phyloP scores from a whole-genome alignment of 2,797 vertebrate genomes.

The Myripristis murdjan region DNA sequence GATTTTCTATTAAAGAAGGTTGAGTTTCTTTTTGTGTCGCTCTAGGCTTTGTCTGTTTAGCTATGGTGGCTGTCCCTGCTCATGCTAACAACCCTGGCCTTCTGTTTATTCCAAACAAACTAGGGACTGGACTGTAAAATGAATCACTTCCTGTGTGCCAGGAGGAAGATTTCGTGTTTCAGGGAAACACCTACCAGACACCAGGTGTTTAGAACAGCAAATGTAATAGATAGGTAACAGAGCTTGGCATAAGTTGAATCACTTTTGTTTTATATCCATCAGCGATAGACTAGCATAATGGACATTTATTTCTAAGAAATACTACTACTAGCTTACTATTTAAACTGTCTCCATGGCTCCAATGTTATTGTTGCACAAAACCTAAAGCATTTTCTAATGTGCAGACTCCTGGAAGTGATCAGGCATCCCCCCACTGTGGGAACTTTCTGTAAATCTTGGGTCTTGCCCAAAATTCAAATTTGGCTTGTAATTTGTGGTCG shows the following conservation, averaged over 20 bases:
- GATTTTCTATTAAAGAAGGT: too few relatives aligned
- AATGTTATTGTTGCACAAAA: conserved; percentile 41
- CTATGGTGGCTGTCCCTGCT: too few relatives aligned
- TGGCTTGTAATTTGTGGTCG: conserved; percentile 85
- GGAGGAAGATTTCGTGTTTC: too few relatives aligned
- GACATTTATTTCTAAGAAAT: conserved; percentile 14
- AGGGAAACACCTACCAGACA: neutral
- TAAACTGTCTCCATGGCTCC: conserved; percentile 8
- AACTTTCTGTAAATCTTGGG: conserved; percentile 81
- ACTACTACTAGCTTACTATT: conserved; percentile 33
- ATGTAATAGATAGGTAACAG: too few relatives aligned
- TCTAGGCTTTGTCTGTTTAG: too few relatives aligned
- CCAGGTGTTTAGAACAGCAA: too few relatives aligned
- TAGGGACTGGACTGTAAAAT: too few relatives aligned
- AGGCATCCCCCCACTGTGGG: conserved; percentile 75
- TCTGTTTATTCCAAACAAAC: too few relatives aligned
- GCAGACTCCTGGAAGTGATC: conserved; percentile 76
- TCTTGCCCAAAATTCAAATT: conserved; percentile 80
- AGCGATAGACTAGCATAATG: neutral
- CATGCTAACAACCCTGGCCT: too few relatives aligned
- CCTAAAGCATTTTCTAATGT: conserved; percentile 39
- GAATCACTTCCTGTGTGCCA: too few relatives aligned
- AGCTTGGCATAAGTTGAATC: neutral
- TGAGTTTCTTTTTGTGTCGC: too few relatives aligned
- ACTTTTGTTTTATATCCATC: conserved; percentile 2